These are phyloP conservation scores for Equus przewalskii DNA, from an alignment of 2,113 vertebrate species.

Conservation along the genomic window DNA sequence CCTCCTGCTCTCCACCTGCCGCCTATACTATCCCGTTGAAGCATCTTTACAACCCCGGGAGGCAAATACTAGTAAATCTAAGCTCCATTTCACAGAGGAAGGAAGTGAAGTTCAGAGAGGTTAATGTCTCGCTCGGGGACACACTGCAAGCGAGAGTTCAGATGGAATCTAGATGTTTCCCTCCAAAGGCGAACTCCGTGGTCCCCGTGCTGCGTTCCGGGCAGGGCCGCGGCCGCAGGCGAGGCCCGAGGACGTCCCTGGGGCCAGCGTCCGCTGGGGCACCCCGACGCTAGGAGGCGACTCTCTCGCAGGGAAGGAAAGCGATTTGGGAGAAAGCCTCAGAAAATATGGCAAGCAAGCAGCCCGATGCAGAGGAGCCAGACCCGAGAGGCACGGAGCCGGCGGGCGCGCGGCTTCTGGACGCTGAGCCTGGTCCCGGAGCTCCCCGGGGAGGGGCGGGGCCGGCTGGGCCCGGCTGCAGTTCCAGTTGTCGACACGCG, in stretches of 20 bases:
- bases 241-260: background rate
- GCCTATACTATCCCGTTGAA: background rate
- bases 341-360: background rate
- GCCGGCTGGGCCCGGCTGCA: background rate
- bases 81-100: background rate
- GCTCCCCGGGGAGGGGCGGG: background rate
- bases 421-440: too few relatives aligned
- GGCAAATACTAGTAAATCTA: background rate
- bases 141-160: background rate
- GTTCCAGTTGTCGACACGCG: background rate
- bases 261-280: background rate
- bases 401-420: background rate
- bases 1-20: background rate
- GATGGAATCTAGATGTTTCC: background rate
- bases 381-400: fast-evolving
- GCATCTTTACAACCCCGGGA: background rate
- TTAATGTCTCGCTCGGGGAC: background rate
- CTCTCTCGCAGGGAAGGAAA: background rate
- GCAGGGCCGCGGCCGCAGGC: fast-evolving
- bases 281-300: background rate
- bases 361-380: fast-evolving
- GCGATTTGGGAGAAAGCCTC: background rate
- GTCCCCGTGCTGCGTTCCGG: background rate
- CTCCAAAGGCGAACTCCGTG: background rate
- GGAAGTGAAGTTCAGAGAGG: background rate